Evolutionary conservation across 1,140 invertebrate species (phyloP), one percentile per base, ranked within the genome.

Genomic region (Hestina assimilis): DNA sequence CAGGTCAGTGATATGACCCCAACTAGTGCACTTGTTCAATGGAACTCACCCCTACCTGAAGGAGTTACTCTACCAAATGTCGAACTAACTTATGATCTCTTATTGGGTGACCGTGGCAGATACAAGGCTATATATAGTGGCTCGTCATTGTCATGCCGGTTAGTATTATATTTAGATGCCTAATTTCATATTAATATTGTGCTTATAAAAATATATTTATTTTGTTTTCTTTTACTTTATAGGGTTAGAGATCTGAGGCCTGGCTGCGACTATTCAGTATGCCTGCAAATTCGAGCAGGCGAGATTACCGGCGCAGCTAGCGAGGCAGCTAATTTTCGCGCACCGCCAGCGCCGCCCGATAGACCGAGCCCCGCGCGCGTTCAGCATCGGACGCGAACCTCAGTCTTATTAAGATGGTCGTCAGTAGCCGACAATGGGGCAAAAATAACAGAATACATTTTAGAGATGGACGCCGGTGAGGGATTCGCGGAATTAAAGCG

Each of bases 101-200:
- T 94, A 42, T 90, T 95, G 58, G 93, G 92, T 67, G 95, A 96
- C 72, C 93, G 93, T 66, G 93, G 92, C 14, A 92, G 94, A 69
- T 96, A 95, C 83, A 95, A 95, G 87, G 92, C 93, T 35, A 94
- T 96, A 40, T 96, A 95, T 75, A 93, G 91, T 48, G 93, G 93
- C 11, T 85, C 90, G 21, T 92, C 92, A n/a, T 89, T 93, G 14
- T 93, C 93, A 12, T 93, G 92, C 81, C 91, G 92, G 89, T 89
- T 35, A 76, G 70, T 56, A 33, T 47, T 31, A 12, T 9, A 19
- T 17, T 20, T 21, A 23, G 11, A 21, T n/a, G 23, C 7, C 33
- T 7, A 9, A 3, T 31, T 19, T 20, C 17, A 12, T 21, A 35
- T 7, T 7, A 3, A 21, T 24, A 23, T 2, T 8, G 8, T 52